These are phyloP conservation scores for Paramormyrops hopkinsi DNA, from an alignment of 2,797 vertebrate genomes.

Conservation along the genomic window DNA sequence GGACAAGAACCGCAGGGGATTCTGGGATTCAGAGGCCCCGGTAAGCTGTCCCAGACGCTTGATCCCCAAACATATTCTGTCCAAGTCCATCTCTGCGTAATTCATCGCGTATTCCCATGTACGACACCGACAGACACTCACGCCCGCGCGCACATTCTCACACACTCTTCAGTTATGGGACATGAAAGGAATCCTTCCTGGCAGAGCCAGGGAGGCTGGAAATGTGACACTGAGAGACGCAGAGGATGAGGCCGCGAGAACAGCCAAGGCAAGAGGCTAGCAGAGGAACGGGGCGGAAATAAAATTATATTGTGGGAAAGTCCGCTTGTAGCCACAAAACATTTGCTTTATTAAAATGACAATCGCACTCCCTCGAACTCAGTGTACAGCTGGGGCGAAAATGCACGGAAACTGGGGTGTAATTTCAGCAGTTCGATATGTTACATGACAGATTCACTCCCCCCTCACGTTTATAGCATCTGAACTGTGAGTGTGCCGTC, in stretches of 20 bases:
- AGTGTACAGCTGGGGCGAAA: not conserved
- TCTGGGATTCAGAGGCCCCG: not conserved
- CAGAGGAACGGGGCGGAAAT: not conserved
- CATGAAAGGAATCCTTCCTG: slow-evolving; percentile 37
- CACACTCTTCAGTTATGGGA: slow-evolving; percentile 18
- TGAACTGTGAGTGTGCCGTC: not conserved
- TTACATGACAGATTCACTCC: not conserved
- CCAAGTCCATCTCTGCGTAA: not conserved
- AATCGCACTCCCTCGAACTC: not conserved
- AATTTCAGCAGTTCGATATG: slow-evolving; percentile 11
- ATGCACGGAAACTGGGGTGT: not conserved
- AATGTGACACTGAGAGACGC: slow-evolving; percentile 33
- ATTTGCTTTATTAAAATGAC: slow-evolving; percentile 23
- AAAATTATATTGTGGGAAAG: slow-evolving; percentile 41
- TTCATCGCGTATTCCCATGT: not conserved
- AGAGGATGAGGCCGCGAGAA: slow-evolving; percentile 23
- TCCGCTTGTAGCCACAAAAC: slow-evolving; percentile 26
- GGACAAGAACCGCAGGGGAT: not conserved
- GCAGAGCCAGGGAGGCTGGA: slow-evolving; percentile 26
- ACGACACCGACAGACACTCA: not conserved
- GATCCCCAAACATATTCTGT: not conserved
- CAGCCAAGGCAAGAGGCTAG: slow-evolving; percentile 20
- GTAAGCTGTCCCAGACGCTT: not conserved
- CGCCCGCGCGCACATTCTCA: slow-evolving; percentile 10
- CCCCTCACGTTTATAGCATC: not conserved